Conservation (phyloP, 2,113 vertebrate genomes). For the Rhinoderma darwinii region DNA sequence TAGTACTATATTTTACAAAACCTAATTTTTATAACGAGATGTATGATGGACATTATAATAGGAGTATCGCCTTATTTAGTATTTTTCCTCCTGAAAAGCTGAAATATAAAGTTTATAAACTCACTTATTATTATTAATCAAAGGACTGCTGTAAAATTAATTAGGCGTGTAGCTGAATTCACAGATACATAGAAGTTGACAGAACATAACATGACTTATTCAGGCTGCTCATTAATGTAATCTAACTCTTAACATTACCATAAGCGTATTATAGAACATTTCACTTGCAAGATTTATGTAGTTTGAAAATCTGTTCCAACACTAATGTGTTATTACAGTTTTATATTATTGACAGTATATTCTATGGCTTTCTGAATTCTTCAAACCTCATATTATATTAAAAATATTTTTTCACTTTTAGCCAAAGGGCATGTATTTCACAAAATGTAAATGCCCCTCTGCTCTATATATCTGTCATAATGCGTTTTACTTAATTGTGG, state of each 20-base stretch:
- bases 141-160: conserved; percentile 55
- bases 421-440: neutral
- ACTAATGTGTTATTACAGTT: conserved; percentile 25
- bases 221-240: conserved; percentile 54
- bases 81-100: conserved; percentile 1
- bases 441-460: neutral
- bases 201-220: conserved; percentile 54
- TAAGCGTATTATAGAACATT: conserved; percentile 42
- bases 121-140: conserved; percentile 53
- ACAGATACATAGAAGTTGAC: conserved; percentile 47
- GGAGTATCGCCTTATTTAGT: neutral
- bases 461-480: neutral
- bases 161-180: conserved; percentile 44
- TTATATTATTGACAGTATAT: conserved; percentile 21
- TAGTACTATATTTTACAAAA: neutral
- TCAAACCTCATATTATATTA: neutral
- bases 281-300: conserved; percentile 34
- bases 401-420: neutral
- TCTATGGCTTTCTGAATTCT: neutral
- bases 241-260: conserved; percentile 44
- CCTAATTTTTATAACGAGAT: neutral
- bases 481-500: neutral
- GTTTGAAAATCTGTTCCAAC: conserved; percentile 41
- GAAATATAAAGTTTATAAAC: conserved; percentile 46
- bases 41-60: neutral